Evolutionary conservation across 2,113 vertebrate genomes (phyloP).

Genomic region (Progne subis): DNA sequence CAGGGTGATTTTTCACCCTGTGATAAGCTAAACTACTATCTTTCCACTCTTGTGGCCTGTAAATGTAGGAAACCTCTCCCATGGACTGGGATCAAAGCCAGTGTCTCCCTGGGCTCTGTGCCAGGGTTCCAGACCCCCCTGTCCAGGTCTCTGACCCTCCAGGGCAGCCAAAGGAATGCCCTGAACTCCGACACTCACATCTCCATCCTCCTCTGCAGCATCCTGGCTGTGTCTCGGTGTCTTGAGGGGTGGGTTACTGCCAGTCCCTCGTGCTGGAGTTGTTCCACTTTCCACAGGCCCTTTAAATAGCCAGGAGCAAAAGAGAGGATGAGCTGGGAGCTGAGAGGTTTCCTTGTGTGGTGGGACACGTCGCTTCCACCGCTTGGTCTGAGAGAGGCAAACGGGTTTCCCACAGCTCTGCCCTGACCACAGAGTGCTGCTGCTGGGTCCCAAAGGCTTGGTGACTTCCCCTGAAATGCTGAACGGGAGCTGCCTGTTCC

Average conservation of each 20-base stretch:
- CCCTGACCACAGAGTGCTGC: not conserved
- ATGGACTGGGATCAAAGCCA: too few relatives aligned
- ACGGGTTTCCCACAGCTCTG: not conserved
- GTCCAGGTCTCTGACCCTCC: too few relatives aligned
- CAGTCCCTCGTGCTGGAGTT: not conserved
- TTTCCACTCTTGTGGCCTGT: too few relatives aligned
- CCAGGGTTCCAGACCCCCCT: too few relatives aligned
- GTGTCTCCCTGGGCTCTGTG: too few relatives aligned
- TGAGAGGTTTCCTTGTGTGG: not conserved
- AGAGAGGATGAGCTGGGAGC: not conserved
- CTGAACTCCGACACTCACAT: not conserved
- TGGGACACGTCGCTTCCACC: not conserved
- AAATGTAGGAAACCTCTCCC: too few relatives aligned
- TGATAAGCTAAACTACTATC: too few relatives aligned
- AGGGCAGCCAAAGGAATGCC: too few relatives aligned
- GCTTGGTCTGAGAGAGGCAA: not conserved
- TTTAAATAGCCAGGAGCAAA: not conserved
- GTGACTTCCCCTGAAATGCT: not conserved
- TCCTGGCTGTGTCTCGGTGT: accelerated
- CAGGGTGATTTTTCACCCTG: too few relatives aligned
- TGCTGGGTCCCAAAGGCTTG: not conserved
- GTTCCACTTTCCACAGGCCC: not conserved
- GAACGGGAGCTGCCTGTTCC: not conserved
- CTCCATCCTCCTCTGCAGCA: not conserved
- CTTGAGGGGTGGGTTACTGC: not conserved